phyloP scores from a whole-genome alignment of 2,888 invertebrate species.

The Hetaerina titia region DNA sequence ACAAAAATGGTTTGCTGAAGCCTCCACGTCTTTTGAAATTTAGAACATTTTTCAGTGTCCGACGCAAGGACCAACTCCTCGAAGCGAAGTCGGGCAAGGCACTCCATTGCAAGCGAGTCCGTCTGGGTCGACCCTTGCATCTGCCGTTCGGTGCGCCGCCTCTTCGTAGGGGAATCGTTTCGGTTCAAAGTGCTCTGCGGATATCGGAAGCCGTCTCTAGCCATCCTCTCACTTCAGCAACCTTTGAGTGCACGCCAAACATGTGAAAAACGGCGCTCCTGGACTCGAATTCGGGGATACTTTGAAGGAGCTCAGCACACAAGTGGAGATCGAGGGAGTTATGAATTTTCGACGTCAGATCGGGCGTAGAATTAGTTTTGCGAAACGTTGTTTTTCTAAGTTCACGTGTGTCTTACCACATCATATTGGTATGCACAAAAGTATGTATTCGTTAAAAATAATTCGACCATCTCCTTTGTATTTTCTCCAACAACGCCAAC shows the following conservation, averaged over 20 bases:
- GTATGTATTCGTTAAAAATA: too few species aligned
- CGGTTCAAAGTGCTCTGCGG: neutral
- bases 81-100: neutral
- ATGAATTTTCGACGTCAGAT: neutral
- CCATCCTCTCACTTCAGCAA: neutral
- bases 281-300: neutral
- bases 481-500: too few species aligned
- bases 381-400: neutral
- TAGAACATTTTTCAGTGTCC: too few species aligned
- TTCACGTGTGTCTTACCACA: too few species aligned
- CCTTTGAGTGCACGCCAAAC: slow-evolving; percentile 18
- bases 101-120: neutral
- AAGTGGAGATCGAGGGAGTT: neutral
- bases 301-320: neutral
- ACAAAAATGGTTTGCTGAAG: too few species aligned
- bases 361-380: neutral
- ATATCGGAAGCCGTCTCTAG: neutral
- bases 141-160: neutral
- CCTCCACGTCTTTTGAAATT: too few species aligned
- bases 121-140: neutral
- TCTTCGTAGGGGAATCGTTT: neutral
- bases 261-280: neutral
- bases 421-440: too few species aligned
- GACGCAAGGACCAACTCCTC: neutral
- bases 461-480: too few species aligned